Base-by-base conservation (phyloP, 2,797 vertebrate species). In the Ptychobarbus kaznakovi region DNA sequence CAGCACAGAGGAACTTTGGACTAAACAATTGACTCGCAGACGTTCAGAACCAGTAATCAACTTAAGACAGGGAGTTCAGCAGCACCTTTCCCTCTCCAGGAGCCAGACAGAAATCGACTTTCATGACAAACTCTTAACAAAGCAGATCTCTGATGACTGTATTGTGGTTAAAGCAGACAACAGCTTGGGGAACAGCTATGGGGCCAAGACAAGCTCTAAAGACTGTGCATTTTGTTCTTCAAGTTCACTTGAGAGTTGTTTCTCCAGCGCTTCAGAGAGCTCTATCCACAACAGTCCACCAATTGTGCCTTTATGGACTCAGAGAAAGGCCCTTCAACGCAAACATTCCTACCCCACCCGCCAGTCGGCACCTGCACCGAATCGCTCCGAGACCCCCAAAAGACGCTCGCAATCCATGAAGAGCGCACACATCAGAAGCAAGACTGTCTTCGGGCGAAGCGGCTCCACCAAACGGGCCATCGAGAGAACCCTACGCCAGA, bases 351-450 rank as follows among this genome's bases (percentile, higher is more conserved):
- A 94, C 91, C 88, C 94, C 93, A 42, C 93, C 92, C 90, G 94
- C 28, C 91, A 46, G 78, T 89, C 15, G 92, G 91, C 83, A 46
- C 76, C 18, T 87, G 87, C 65, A 80, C 75, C 68, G 18, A 91
- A 22, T 3, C 32, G 88, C 7, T 85, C 10, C 42, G 90, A 91
- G 87, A 92, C 94, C n/a, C 89, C 93, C 15, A 95, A 93, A 89
- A 97, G 93, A 72, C 95, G 96, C 81, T 96, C 96, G 15, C 86
- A 94, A 90, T 97, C 96, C 0, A 95, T 96, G 81, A 87, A 93
- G 86, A 92, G 89, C 13, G 90, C 86, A 66, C 80, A 85, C 66
- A 53, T 80, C 25, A 78, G 74, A 82, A 95, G 92, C 81, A 95
- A 93, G 88, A 75, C 85, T 16, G 87, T 92, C 82, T 82, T 90